Conservation (phyloP, 2,113 vertebrate genomes). For the Thunnus maccoyii region DNA sequence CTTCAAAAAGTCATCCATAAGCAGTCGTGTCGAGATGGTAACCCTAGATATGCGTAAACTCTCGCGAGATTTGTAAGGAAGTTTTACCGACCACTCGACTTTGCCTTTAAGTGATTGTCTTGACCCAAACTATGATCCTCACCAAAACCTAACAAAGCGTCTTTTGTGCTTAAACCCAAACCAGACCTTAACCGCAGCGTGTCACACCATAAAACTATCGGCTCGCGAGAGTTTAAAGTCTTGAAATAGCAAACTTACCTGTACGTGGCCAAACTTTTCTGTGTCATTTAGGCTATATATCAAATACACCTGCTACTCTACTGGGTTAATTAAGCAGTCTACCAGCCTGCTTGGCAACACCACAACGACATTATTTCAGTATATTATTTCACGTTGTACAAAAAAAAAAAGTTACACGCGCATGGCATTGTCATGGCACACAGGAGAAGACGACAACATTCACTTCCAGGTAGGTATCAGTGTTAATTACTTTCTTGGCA, state of each 20-base stretch:
- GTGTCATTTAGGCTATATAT: conserved; percentile 3
- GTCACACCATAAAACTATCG: no score
- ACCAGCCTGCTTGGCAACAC: not conserved
- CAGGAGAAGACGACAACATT: conserved; percentile 45
- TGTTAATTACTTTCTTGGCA: not conserved
- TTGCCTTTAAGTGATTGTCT: no score
- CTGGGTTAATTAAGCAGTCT: conserved; percentile 2
- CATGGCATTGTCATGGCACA: conserved; percentile 48
- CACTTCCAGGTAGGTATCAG: conserved; percentile 50
- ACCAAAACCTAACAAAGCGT: no score
- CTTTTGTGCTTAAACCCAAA: no score
- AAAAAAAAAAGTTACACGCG: not conserved
- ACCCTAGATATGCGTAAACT: no score
- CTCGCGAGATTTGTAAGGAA: no score
- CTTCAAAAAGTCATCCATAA: no score
- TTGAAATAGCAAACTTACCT: conserved; percentile 1
- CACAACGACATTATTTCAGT: not conserved
- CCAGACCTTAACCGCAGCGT: no score
- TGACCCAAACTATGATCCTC: no score
- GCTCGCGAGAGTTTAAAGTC: no score
- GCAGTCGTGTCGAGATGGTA: no score
- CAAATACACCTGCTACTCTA: conserved; percentile 35
- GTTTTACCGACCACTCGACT: no score
- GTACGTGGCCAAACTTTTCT: not conserved
- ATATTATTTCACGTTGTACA: not conserved